Percentiles rank a stretch among this genome's conserved stretches.
These are phyloP conservation scores for Macroteleia sp. DNA, from an alignment of 2,888 invertebrate species.

Conservation along the genomic window DNA sequence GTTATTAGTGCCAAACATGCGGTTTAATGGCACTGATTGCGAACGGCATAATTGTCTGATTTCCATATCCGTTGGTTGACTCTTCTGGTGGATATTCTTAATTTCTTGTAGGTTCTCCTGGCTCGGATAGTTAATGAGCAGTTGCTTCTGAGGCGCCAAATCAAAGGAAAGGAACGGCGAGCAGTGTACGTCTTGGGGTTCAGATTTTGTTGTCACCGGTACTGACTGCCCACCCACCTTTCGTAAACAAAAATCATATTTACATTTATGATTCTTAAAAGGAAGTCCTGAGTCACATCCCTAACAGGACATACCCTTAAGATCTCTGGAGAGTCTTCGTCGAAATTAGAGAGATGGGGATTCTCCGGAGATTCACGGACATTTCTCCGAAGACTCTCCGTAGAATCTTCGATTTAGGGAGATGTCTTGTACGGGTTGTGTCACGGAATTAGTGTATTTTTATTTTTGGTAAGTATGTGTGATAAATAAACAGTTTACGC, in stretches of 20 bases:
- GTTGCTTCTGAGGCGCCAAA: constrained; percentile 76
- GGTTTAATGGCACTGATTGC: constrained; percentile 91
- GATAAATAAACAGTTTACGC: too few species aligned
- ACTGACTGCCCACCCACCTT: constrained; percentile 69
- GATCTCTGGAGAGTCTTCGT: too few species aligned
- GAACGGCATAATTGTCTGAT: constrained; percentile 87
- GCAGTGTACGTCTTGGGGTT: constrained; percentile 63
- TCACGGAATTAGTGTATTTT: too few species aligned
- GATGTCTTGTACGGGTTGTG: too few species aligned
- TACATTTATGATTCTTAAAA: too few species aligned
- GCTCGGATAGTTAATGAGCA: constrained; percentile 81
- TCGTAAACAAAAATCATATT: background rate
- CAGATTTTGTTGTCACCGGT: constrained; percentile 63
- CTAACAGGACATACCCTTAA: too few species aligned
- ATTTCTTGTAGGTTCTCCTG: constrained; percentile 81
- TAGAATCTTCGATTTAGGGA: too few species aligned
- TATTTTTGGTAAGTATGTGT: too few species aligned
- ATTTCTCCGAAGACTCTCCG: too few species aligned
- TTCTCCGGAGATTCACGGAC: too few species aligned
- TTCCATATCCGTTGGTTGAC: constrained; percentile 84
- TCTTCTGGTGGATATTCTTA: constrained; percentile 74
- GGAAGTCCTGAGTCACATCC: too few species aligned
- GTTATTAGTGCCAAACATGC: constrained; percentile 83
- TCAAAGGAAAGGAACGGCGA: constrained; percentile 71
- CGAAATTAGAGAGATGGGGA: too few species aligned